Base-by-base conservation (phyloP, 2,113 vertebrate species). In the Glareola pratincola region DNA sequence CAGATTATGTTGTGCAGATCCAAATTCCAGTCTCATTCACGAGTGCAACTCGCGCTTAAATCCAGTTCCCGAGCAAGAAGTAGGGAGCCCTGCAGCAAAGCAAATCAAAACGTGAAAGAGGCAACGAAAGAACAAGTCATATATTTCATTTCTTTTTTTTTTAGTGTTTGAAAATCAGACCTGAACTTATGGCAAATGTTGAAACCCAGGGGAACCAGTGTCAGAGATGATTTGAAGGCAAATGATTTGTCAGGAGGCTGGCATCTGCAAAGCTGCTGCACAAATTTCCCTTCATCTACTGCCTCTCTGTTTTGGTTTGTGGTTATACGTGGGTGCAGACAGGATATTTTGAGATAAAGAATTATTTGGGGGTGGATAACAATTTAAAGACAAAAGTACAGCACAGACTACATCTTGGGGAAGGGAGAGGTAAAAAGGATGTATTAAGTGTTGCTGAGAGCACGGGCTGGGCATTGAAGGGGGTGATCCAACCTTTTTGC, bases 11-110 rank as follows among this genome's bases (percentile, higher is more conserved):
- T 91, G 92, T 71, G 75, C 93, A 94, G 92, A 93, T 88, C 82
- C 94, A 95, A 95, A 96, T 96, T 97, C 96, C 96, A 96, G 73
- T 23, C 82, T 74, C 90, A 92, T 80, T 95, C 85, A 96, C 0
- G 37, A 90, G 81, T 30, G 62, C 71, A 92, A 64, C 87, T 90
- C 5, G 0, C 53, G 78, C 64, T 91, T 81, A 43, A 84, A 53
- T 36, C 47, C 51, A 39, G 41, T 37, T 72, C 75, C 71, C 59
- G 6, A 73, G 71, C 50, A 93, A 88, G 93, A 83, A 66, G 45
- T 34, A 75, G 36, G 64, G 48, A 95, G 56, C 34, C 56, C 87
- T 78, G 48, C 47, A 92, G 89, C 86, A 89, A 79, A 90, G 56
- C 37, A 57, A 85, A 91, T 45, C 74, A 84, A 78, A 92, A 76